These are phyloP conservation scores for Callionymus lyra DNA, from an alignment of 2,113 vertebrate species.

Conservation along the genomic window DNA sequence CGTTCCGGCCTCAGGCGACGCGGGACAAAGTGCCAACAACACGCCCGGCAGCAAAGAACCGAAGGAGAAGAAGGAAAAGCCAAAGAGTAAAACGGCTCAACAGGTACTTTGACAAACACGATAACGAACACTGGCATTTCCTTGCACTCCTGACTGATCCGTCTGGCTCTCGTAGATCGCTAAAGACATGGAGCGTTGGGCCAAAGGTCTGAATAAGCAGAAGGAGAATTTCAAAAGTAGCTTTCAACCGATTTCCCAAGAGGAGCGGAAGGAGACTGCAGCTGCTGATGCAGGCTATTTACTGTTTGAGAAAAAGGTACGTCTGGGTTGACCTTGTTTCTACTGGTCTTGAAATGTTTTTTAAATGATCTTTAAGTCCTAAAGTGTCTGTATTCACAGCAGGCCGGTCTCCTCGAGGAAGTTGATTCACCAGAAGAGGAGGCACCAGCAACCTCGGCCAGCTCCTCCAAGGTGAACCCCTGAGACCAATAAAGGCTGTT, in stretches of 20 bases:
- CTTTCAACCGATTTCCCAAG: constrained; percentile 87
- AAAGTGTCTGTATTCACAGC: constrained; percentile 28
- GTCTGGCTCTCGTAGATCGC: constrained; percentile 75
- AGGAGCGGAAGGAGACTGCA: constrained; percentile 89
- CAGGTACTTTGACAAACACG: constrained; percentile 66
- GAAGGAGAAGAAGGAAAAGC: constrained; percentile 96
- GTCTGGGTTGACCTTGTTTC: background rate
- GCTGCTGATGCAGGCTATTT: constrained; percentile 93
- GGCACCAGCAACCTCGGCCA: constrained; percentile 48
- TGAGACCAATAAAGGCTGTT: background rate
- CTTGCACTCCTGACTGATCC: background rate
- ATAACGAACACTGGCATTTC: background rate
- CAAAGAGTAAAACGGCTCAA: constrained; percentile 97
- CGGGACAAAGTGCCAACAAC: constrained; percentile 4
- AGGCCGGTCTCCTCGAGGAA: constrained; percentile 78
- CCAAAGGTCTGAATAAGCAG: constrained; percentile 96
- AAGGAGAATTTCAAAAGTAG: constrained; percentile 96
- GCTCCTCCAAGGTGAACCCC: constrained; percentile 50
- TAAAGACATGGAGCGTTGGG: constrained; percentile 99
- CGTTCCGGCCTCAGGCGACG: constrained; percentile 68
- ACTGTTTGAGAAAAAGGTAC: constrained; percentile 97
- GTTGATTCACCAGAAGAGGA: constrained; percentile 81
- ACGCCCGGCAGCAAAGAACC: constrained; percentile 44
- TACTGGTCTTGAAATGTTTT: background rate
- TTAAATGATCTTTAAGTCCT: no score